These are phyloP conservation scores for Ptychobarbus kaznakovi DNA, from an alignment of 2,797 vertebrate species.

Conservation along the genomic window DNA sequence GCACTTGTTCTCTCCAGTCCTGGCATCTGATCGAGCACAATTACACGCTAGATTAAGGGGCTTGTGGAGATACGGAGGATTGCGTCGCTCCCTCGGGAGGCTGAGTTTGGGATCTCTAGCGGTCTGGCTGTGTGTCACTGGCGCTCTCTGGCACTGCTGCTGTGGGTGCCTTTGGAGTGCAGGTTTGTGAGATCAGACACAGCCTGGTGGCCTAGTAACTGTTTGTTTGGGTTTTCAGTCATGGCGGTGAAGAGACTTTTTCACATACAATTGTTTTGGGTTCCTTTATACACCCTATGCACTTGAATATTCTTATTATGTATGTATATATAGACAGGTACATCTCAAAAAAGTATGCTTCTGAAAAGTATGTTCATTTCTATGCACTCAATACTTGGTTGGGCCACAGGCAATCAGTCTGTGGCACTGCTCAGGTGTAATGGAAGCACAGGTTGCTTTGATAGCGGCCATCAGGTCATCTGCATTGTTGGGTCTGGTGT, in stretches of 20 bases:
- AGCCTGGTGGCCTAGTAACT: slow-evolving; percentile 36
- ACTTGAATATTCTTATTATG: too few relatives aligned
- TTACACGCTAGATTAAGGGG: slow-evolving; percentile 73
- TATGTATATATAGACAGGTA: too few relatives aligned
- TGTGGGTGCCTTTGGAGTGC: slow-evolving; percentile 30
- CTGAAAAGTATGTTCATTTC: too few relatives aligned
- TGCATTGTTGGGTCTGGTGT: too few relatives aligned
- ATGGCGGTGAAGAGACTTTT: not conserved
- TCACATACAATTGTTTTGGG: not conserved
- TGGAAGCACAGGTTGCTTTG: too few relatives aligned
- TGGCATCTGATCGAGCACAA: slow-evolving; percentile 74
- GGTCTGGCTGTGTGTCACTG: slow-evolving; percentile 37
- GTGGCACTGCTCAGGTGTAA: too few relatives aligned
- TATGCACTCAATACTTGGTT: too few relatives aligned
- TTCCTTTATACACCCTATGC: not conserved
- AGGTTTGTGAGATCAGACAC: slow-evolving; percentile 30
- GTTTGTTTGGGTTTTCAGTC: slow-evolving; percentile 54
- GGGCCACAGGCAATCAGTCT: too few relatives aligned
- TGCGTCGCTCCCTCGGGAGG: slow-evolving; percentile 59
- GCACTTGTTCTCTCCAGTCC: slow-evolving; percentile 74
- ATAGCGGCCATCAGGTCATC: too few relatives aligned
- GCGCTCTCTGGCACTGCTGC: not conserved
- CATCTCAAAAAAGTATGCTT: too few relatives aligned
- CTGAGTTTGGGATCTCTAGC: slow-evolving; percentile 61
- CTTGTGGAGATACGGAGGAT: slow-evolving; percentile 62